phyloP scores from a whole-genome alignment of 2,888 invertebrate genomes.

The Spialia ferax region DNA sequence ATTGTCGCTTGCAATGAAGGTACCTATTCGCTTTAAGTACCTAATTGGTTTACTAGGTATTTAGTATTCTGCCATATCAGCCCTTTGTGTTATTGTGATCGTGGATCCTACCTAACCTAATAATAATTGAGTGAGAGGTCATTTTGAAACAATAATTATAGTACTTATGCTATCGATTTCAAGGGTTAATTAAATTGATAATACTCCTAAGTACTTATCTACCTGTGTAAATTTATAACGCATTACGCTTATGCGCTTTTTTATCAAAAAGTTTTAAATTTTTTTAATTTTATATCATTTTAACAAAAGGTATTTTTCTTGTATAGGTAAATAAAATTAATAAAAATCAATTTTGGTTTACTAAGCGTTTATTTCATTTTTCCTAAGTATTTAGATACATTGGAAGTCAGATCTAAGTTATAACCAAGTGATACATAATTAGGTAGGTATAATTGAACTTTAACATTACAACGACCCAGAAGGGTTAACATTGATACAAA shows the following conservation, averaged over 20 bases:
- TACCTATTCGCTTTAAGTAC: no score
- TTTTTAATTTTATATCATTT: no score
- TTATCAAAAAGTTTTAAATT: no score
- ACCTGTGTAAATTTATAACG: no score
- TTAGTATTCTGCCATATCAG: no score
- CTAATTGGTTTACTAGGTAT: no score
- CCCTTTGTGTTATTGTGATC: slow-evolving; percentile 15
- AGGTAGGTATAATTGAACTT: slow-evolving; percentile 18
- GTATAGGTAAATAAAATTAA: slow-evolving; percentile 19
- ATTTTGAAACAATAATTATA: slow-evolving; percentile 21
- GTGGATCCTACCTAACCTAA: no score
- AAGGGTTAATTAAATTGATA: neutral
- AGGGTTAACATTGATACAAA: slow-evolving; percentile 17
- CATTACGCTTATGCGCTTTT: neutral
- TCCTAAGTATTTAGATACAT: no score
- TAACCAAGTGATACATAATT: no score
- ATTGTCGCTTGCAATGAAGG: no score
- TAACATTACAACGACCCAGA: slow-evolving; percentile 19
- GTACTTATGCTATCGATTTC: neutral
- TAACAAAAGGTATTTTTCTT: neutral
- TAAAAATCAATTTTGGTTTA: slow-evolving; percentile 39
- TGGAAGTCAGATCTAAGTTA: slow-evolving; percentile 27
- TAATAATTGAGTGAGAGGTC: slow-evolving; percentile 28
- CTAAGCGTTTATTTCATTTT: slow-evolving; percentile 55
- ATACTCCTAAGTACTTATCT: no score